Conservation (phyloP, 2,888 invertebrate species). For the Agrochola litura region DNA sequence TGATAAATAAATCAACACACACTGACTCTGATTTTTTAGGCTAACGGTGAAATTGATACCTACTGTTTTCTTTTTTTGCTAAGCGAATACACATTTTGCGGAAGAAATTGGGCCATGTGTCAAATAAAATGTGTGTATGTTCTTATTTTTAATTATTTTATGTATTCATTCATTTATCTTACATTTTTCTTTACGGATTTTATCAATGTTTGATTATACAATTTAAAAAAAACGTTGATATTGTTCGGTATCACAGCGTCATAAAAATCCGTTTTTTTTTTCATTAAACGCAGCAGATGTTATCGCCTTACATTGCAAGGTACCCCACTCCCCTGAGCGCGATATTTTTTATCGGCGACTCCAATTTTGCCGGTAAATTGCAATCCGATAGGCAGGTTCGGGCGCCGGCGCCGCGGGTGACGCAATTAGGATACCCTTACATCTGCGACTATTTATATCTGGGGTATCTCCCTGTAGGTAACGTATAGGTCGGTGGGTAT, state of each 20-base stretch:
- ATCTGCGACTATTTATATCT: constrained; percentile 62
- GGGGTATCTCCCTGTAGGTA: constrained; percentile 17
- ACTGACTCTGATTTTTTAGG: constrained; percentile 38
- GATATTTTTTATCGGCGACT: constrained; percentile 81
- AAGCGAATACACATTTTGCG: constrained; percentile 1
- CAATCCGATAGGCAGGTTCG: constrained; percentile 84
- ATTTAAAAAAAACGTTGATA: neutral
- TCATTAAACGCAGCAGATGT: constrained; percentile 44
- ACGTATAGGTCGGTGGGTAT: neutral
- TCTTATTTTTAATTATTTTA: neutral
- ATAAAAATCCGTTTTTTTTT: constrained; percentile 37
- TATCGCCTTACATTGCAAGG: constrained; percentile 56
- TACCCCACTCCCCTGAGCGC: constrained; percentile 75
- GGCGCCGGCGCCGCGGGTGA: constrained; percentile 50
- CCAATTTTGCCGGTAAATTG: constrained; percentile 83
- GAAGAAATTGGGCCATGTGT: neutral
- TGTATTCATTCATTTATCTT: no score
- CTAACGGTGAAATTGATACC: constrained; percentile 19
- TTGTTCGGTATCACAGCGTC: neutral
- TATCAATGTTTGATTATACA: neutral
- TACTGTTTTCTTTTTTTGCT: constrained; percentile 20
- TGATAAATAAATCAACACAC: constrained; percentile 46
- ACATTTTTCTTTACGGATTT: neutral
- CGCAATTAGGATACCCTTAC: constrained; percentile 68
- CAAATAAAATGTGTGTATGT: neutral